Percentiles rank a stretch among this genome's conserved stretches.
These are phyloP conservation scores for Catocala fraxini DNA, from an alignment of 2,888 invertebrate species.

Conservation along the genomic window DNA sequence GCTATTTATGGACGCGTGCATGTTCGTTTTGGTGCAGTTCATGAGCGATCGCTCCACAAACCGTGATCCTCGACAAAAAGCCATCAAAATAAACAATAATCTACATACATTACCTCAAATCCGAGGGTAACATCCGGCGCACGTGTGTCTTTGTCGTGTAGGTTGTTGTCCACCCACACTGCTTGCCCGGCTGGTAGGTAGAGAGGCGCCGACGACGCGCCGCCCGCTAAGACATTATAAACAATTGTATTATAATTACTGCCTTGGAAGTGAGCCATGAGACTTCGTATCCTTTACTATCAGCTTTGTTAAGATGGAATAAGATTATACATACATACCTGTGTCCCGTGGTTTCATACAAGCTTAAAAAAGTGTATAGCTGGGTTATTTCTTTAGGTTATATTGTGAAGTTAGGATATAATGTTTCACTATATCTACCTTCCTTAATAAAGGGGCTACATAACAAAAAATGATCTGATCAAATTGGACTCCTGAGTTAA, in stretches of 20 bases:
- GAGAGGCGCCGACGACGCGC: slow-evolving; percentile 1
- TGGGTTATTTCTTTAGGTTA: too few relatives aligned
- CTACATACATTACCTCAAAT: slow-evolving; percentile 45
- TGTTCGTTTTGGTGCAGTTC: too few relatives aligned
- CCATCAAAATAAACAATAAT: slow-evolving; percentile 37
- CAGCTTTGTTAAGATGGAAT: not conserved
- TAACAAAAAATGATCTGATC: too few relatives aligned
- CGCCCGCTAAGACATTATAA: not conserved
- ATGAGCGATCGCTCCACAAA: not conserved
- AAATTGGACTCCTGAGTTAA: too few relatives aligned
- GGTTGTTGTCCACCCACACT: slow-evolving; percentile 60
- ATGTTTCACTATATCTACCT: too few relatives aligned
- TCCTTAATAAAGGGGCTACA: too few relatives aligned
- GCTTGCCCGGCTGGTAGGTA: slow-evolving; percentile 17
- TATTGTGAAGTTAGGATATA: too few relatives aligned
- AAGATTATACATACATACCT: too few relatives aligned
- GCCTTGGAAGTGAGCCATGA: slow-evolving; percentile 7
- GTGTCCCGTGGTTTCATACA: too few relatives aligned
- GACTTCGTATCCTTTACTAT: not conserved
- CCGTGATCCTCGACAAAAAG: slow-evolving; percentile 32
- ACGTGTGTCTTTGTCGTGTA: slow-evolving; percentile 45
- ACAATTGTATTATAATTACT: slow-evolving; percentile 25
- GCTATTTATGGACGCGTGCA: too few relatives aligned
- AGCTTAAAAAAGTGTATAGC: too few relatives aligned
- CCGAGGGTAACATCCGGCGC: slow-evolving; percentile 62